Percentiles rank a stretch among this genome's conserved stretches.
These are phyloP conservation scores for Zaprionus ghesquierei DNA, from an alignment of 1,140 invertebrate species.

Conservation along the genomic window DNA sequence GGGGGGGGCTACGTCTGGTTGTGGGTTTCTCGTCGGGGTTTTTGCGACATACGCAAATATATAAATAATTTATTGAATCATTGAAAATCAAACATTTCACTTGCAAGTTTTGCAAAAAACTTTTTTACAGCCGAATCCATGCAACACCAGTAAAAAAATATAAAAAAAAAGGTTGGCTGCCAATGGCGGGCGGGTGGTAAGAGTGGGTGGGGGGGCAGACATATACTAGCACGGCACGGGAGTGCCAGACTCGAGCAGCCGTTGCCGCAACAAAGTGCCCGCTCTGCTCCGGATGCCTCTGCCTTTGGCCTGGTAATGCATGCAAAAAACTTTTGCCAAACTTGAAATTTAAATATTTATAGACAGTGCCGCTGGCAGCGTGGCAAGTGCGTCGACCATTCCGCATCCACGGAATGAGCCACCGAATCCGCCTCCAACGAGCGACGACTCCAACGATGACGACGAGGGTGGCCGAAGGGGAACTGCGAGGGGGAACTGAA, in stretches of 20 bases:
- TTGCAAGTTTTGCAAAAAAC: constrained; percentile 69
- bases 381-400: constrained; percentile 36
- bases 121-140: constrained; percentile 4
- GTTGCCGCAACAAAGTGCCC: constrained; percentile 40
- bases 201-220: background rate
- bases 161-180: constrained; percentile 9
- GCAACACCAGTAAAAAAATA: background rate
- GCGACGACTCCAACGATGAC: too few species aligned
- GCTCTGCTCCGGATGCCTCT: background rate
- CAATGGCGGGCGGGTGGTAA: background rate
- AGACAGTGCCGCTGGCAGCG: constrained; percentile 65
- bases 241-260: constrained; percentile 28
- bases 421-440: background rate
- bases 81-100: constrained; percentile 81
- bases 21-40: background rate
- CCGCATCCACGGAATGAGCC: constrained; percentile 9
- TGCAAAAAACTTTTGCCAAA: constrained; percentile 81
- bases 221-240: background rate
- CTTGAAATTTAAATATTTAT: constrained; percentile 82
- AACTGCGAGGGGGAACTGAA: background rate
- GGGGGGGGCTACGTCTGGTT: background rate
- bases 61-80: constrained; percentile 81
- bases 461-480: too few species aligned
- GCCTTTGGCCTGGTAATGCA: constrained; percentile 59
- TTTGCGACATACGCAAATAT: constrained; percentile 68